phyloP scores from a whole-genome alignment of 2,797 vertebrate genomes.

The Thalassophryne amazonica region DNA sequence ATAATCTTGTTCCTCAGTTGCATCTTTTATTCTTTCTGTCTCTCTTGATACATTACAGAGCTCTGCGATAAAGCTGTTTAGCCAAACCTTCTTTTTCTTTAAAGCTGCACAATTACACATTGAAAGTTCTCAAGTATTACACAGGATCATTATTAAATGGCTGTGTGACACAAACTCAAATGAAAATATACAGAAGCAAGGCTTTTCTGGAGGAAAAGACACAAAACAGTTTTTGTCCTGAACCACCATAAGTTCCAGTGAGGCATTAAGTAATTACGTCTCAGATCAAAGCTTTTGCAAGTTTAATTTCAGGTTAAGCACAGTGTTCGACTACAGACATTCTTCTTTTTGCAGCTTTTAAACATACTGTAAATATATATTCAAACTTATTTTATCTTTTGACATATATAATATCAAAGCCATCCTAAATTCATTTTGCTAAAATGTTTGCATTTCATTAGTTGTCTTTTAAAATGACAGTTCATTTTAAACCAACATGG shows the following conservation, averaged over 20 bases:
- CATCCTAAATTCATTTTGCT: conserved; percentile 57
- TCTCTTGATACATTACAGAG: conserved; percentile 62
- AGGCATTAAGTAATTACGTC: not conserved
- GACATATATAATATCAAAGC: conserved; percentile 61
- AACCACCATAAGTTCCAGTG: not conserved
- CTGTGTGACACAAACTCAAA: not conserved
- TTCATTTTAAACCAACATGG: conserved; percentile 65
- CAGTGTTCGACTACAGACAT: conserved; percentile 48
- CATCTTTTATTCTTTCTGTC: conserved; percentile 73
- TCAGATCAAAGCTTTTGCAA: not conserved
- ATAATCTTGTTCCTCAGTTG: conserved; percentile 43
- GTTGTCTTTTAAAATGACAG: conserved; percentile 32
- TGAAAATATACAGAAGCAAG: not conserved
- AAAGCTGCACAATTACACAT: conserved; percentile 52
- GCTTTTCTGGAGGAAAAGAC: not conserved
- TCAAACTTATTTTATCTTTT: conserved; percentile 55
- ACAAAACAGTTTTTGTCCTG: not conserved
- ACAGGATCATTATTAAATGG: not conserved
- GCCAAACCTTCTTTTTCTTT: conserved; percentile 41
- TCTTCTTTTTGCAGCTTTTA: conserved; percentile 53
- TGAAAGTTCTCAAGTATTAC: conserved; percentile 2
- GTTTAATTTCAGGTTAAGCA: conserved; percentile 5
- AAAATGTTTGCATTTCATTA: conserved; percentile 59
- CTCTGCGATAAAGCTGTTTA: conserved; percentile 62
- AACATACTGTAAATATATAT: conserved; percentile 46